These are phyloP conservation scores for Takifugu ocellatus DNA, from an alignment of 2,797 vertebrate species.

Conservation along the genomic window DNA sequence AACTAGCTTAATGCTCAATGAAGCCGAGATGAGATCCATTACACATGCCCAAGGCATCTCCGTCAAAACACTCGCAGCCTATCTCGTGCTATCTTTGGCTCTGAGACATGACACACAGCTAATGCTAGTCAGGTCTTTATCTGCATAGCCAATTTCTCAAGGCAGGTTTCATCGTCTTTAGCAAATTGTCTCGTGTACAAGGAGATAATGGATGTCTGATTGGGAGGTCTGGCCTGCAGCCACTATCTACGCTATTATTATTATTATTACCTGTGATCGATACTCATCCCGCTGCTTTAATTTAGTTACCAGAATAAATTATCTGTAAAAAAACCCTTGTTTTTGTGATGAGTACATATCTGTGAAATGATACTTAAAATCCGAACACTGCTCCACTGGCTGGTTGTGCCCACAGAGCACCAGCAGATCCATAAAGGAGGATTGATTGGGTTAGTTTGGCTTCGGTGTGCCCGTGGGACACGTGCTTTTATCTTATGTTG, in stretches of 20 bases:
- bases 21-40: slow-evolving; percentile 53
- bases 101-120: slow-evolving; percentile 19
- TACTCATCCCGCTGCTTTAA: too few species aligned
- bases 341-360: too few species aligned
- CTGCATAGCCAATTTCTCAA: slow-evolving; percentile 18
- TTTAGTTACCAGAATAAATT: too few species aligned
- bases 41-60: slow-evolving; percentile 53
- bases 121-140: slow-evolving; percentile 11
- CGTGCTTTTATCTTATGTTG: slow-evolving; percentile 20
- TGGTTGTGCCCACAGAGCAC: slow-evolving; percentile 20
- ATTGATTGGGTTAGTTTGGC: slow-evolving; percentile 66
- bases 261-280: too few species aligned
- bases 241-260: too few species aligned
- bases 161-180: slow-evolving; percentile 13
- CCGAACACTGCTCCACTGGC: too few species aligned
- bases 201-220: background rate
- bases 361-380: too few species aligned
- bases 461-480: slow-evolving; percentile 24
- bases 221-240: background rate
- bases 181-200: slow-evolving; percentile 25
- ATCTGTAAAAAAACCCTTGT: too few species aligned
- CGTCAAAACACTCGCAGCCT: slow-evolving; percentile 31
- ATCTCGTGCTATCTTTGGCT: slow-evolving; percentile 33
- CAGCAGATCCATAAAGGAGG: slow-evolving; percentile 58
- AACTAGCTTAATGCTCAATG: slow-evolving; percentile 57